Evolutionary conservation across 2,113 vertebrate genomes (phyloP).

Genomic region (Tonatia bakeri): DNA sequence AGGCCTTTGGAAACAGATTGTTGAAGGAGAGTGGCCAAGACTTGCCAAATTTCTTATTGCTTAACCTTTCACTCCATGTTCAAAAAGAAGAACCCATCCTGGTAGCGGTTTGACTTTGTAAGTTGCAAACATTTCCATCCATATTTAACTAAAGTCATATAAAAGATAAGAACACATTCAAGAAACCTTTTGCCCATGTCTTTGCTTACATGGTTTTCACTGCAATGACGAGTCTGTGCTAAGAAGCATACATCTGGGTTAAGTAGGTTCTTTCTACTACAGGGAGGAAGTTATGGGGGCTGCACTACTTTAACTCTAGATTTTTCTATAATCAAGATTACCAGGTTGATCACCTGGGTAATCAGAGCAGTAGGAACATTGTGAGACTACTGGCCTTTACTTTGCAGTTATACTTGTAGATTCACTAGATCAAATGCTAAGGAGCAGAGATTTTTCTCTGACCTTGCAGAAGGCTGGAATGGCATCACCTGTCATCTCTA

Average conservation of each 20-base stretch:
- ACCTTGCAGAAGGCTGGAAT: not conserved
- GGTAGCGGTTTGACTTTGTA: not conserved
- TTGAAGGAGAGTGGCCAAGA: not conserved
- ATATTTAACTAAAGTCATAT: not conserved
- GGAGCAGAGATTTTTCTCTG: not conserved
- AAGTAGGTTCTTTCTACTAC: not conserved
- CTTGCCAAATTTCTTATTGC: slow-evolving; percentile 41
- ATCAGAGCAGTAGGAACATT: not conserved
- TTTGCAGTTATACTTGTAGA: not conserved
- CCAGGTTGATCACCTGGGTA: not conserved
- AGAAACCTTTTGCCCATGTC: not conserved
- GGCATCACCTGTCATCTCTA: not conserved
- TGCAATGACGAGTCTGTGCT: not conserved
- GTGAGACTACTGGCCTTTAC: not conserved
- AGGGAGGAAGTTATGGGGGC: not conserved
- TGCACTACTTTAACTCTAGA: not conserved
- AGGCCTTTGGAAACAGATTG: not conserved
- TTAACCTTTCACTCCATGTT: slow-evolving; percentile 10
- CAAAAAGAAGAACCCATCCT: not conserved
- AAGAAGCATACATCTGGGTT: not conserved
- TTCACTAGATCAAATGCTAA: not conserved
- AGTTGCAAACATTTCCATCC: not conserved
- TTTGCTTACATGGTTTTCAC: not conserved
- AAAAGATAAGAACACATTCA: not conserved
- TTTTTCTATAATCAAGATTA: not conserved